Conservation (phyloP, 2,113 vertebrate genomes). For the Abramis brama region DNA sequence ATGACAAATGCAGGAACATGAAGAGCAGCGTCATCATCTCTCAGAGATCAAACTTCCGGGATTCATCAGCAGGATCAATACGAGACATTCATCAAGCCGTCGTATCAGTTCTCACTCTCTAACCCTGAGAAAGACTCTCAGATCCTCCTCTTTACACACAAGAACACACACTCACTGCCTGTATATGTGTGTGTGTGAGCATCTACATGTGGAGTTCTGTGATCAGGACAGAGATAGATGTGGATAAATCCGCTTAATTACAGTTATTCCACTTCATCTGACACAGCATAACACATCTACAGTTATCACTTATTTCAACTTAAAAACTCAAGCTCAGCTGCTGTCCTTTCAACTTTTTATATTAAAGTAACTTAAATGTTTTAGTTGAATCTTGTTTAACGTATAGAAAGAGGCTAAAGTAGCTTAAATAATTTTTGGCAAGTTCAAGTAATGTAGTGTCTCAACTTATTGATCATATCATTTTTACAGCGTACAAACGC, state of each 20-base stretch:
- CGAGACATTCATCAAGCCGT: constrained; percentile 60
- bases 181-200: no score
- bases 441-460: no score
- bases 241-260: background rate
- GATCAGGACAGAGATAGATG: background rate
- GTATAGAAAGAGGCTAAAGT: no score
- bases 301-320: background rate
- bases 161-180: no score
- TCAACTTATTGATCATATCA: no score
- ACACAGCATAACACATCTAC: background rate
- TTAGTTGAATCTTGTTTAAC: no score
- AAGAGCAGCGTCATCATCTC: constrained; percentile 42
- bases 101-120: constrained; percentile 48
- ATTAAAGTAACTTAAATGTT: no score
- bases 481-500: background rate
- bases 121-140: constrained; percentile 40
- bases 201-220: no score
- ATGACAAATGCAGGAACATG: constrained; percentile 10
- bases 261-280: background rate
- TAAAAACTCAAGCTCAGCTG: no score
- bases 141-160: background rate
- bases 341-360: no score
- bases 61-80: constrained; percentile 61
- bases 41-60: constrained; percentile 49
- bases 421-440: no score